Evolutionary conservation across 2,113 vertebrate genomes (phyloP).

Genomic region (Prolemur simus): DNA sequence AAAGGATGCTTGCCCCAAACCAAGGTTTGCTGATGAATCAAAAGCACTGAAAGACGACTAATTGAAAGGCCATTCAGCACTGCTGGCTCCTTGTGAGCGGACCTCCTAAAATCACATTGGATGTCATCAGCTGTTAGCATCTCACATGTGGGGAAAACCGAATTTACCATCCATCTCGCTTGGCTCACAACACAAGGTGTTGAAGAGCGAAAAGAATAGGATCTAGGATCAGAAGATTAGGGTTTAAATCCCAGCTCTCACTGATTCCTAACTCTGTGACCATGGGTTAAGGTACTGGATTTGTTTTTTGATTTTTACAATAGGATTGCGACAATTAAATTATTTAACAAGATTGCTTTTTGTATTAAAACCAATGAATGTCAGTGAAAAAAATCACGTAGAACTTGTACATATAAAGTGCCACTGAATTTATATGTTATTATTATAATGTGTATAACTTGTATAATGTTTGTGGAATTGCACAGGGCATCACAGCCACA

Average conservation of each 20-base stretch:
- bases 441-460: not conserved
- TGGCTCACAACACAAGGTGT: not conserved
- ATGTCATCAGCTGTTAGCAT: not conserved
- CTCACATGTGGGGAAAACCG: not conserved
- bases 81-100: not conserved
- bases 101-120: not conserved
- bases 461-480: not conserved
- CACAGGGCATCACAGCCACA: not conserved
- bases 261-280: not conserved
- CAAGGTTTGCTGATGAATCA: not conserved
- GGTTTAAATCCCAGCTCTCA: not conserved
- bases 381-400: not conserved
- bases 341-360: not conserved
- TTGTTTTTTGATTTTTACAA: not conserved
- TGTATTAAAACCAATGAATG: not conserved
- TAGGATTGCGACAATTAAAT: not conserved
- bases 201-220: not conserved
- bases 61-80: not conserved
- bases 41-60: not conserved
- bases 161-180: not conserved
- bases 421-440: not conserved
- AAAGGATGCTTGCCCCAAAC: not conserved
- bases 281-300: not conserved
- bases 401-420: not conserved
- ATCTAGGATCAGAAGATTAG: not conserved